These are phyloP conservation scores for Gymnothorax reevesii DNA, from an alignment of 2,797 vertebrate species.

Conservation along the genomic window DNA sequence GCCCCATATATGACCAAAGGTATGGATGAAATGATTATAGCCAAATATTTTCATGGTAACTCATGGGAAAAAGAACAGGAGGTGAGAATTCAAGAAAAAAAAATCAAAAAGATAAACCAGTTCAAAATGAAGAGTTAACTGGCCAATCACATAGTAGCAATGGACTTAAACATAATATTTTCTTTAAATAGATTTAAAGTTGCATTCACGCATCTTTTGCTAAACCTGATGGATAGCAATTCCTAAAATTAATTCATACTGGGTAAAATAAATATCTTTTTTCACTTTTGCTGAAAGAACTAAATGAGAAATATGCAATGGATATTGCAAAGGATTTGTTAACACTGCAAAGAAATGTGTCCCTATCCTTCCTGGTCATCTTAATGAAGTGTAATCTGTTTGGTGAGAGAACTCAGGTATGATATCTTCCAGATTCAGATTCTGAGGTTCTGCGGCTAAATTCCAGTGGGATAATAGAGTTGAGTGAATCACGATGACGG, in stretches of 20 bases:
- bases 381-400: background rate
- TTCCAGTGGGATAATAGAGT: background rate
- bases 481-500: background rate
- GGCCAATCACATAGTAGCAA: background rate
- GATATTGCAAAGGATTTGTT: background rate
- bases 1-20: slow-evolving; percentile 28
- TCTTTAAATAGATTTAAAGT: background rate
- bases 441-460: background rate
- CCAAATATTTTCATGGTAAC: background rate
- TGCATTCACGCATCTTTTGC: background rate
- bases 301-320: too few species aligned
- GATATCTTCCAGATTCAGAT: background rate
- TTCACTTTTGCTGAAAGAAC: too few species aligned
- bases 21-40: background rate
- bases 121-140: background rate
- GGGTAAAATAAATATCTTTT: background rate
- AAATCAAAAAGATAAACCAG: background rate
- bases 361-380: background rate
- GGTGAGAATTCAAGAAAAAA: background rate
- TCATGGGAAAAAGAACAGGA: background rate
- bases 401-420: background rate
- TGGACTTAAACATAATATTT: background rate
- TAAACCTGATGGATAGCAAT: background rate
- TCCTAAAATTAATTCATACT: background rate
- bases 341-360: background rate